Base-by-base conservation (phyloP, 2,113 vertebrate species). In the Piaya cayana region DNA sequence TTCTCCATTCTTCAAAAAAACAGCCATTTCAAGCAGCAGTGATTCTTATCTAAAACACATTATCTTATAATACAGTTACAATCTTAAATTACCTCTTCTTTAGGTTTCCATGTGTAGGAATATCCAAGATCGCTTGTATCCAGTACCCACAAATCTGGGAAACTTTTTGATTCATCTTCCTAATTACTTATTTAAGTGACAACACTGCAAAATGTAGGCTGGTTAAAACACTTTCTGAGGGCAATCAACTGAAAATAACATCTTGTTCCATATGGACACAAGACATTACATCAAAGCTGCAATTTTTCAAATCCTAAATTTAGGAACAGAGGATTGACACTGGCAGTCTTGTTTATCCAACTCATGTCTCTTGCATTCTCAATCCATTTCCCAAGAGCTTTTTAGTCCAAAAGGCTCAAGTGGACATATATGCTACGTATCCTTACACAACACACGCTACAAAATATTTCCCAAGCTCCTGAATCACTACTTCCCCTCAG, bases 191-290 rank as follows among this genome's bases (percentile, higher is more conserved):
- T 39, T 85, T 77, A 87, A 91, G 50, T 53, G 45, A 72, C 64
- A 93, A 84, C 19, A 56, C 17, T 63, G 56, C 32, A 88, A 80
- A 69, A 88, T 16, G 62, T 81, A 86, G 82, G 79, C 34, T 88
- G 56, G 45, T 67, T 86, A 82, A 86, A 95, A 95, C 37, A 63
- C 42, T 52, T 88, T 53, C 59, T 45, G 68, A 95, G 64, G 72
- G 56, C 64, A 93, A 56, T n/a, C n/a, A 43, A 59, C 36, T 88
- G 75, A 85, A 95, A 90, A 87, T 56, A 88, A 56, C 64, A 88
- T 47, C 49, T 42, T 68, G 17, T 59, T 94, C 86, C 91, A 96
- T 89, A 91, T 72, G 86, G 78, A 56, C 65, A 82, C 60, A 70
- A 94, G 72, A 88, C 60, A 72, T 23, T 55, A 69, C 23, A 88